Evolutionary conservation across 2,113 vertebrate genomes (phyloP), one percentile per base, ranked within the genome.

Genomic region (Ciconia boyciana): DNA sequence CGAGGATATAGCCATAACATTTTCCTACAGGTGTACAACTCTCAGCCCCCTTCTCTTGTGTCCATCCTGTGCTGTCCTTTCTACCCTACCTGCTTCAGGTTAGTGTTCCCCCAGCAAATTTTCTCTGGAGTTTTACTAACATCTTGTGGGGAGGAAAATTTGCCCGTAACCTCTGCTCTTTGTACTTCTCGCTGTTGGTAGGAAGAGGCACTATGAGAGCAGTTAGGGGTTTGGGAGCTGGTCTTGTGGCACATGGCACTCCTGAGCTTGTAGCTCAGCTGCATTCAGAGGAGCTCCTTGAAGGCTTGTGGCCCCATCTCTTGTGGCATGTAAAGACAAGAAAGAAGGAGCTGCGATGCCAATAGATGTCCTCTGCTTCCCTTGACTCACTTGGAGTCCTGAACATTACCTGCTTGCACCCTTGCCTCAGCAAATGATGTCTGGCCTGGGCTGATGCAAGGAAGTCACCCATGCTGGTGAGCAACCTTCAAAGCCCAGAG

Each of bases 121-220:
- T 80, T 58, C 19, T 26, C 39, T 54, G 44, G 49, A 70, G 13
- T 51, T 86, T 57, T 83, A 24, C 36, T 61, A 5, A 15, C 1
- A 11, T 2, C 36, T 44, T 41, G 19, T 26, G 28, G 49, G 78
- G 36, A 86, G 10, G 32, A 75, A 82, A n/a, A 20, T 25, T 64
- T 29, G 34, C 11, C 13, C 0, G 0, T 28, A 51, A 44, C 16
- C 65, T 82, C 83, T 81, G 18, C 19, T 78, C 14, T 80, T 49
- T 43, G 52, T 28, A 3, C 3, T 26, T 13, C 16, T 54, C 0
- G 0, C 20, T 51, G 43, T 66, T 1, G 3, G 31, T 26, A 32
- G 80, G 83, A 89, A 69, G 25, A 16, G 34, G 25, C 10, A 4
- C 41, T 17, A 2, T 0, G 8, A 13, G 48, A 39, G n/a, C 0